Base-by-base conservation (phyloP, 2,113 vertebrate species). In the Corythoichthys haematopterus region DNA sequence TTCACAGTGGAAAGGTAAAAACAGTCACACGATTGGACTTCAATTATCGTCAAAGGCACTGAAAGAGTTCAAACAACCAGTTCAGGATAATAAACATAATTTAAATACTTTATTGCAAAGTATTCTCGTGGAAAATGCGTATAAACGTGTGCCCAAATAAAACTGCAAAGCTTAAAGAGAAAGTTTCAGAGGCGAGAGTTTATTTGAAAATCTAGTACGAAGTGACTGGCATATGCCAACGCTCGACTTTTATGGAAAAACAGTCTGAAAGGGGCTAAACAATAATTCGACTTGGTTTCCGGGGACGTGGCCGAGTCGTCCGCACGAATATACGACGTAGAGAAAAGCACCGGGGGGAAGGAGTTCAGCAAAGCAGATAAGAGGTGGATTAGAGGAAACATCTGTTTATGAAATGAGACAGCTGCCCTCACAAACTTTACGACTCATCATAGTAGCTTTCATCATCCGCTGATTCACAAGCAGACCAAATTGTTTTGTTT, bases 361-460 rank as follows among this genome's bases (percentile, higher is more conserved):
- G 20, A 52, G 20, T 69, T 71, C 45, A 62, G 67, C 12, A 65
- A 64, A 65, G 33, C 63, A n/a, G 63, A 50, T 51, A 37, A 64
- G 28, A 63, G 52, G 33, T 46, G 67, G 74, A 86, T 87, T 77
- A 83, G 53, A 20, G 57, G 57, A 65, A 81, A 79, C 78, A 77
- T 82, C 78, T 84, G 80, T 84, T 81, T 75, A 61, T 76, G 63
- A 16, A 74, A 50, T 50, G 36, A 73, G 69, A 79, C 68, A 84
- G 74, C 74, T 77, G 75, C 46, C 53, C 72, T 69, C 43, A 51
- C 66, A 73, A 75, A 55, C 58, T 73, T 60, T 71, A 73, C 69
- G 70, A 61, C 71, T 75, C 65, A 53, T 56, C 66, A 78, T 55
- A 64, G 66, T 59, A 61, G 71, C 48, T 65, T 56, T 59, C 66